Evolutionary conservation across 2,888 invertebrate species (phyloP).

Genomic region (Xanthia togata): DNA sequence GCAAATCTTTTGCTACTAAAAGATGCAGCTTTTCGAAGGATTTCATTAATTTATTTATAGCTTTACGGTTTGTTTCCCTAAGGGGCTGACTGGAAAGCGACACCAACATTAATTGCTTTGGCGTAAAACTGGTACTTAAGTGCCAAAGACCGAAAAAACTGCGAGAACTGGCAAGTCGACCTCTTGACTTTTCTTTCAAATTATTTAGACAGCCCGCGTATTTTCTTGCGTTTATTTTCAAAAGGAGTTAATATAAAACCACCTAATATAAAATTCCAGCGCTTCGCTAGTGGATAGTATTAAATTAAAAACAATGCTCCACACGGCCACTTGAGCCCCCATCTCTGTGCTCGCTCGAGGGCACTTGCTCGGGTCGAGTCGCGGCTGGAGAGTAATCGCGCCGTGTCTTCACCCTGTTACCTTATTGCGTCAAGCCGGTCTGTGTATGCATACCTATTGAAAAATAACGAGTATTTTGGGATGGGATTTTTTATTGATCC

Average conservation of each 20-base stretch:
- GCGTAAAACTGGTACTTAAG: slow-evolving; percentile 54
- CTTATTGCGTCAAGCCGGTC: slow-evolving; percentile 53
- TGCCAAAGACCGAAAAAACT: slow-evolving; percentile 33
- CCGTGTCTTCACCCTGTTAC: slow-evolving; percentile 65
- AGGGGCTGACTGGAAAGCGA: slow-evolving; percentile 39
- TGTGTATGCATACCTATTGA: slow-evolving; percentile 21
- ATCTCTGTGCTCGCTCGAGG: slow-evolving; percentile 63
- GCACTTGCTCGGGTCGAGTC: slow-evolving; percentile 60
- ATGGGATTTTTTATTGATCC: neutral
- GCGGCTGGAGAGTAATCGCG: slow-evolving; percentile 54
- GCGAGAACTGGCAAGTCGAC: slow-evolving; percentile 9
- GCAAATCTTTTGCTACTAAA: slow-evolving; percentile 47
- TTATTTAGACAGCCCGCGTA: neutral
- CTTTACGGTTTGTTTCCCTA: slow-evolving; percentile 35
- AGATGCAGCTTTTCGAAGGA: slow-evolving; percentile 45
- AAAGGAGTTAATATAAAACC: slow-evolving; percentile 15
- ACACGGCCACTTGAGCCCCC: slow-evolving; percentile 61
- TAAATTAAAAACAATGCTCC: slow-evolving; percentile 67
- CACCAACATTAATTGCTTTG: slow-evolving; percentile 51
- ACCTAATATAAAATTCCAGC: slow-evolving; percentile 40
- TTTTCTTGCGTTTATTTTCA: neutral
- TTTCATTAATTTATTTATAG: slow-evolving; percentile 53
- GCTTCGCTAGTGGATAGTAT: slow-evolving; percentile 53
- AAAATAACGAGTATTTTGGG: neutral
- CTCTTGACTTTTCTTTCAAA: slow-evolving; percentile 25